Percentiles rank a stretch among this genome's conserved stretches.
These are phyloP conservation scores for Melikaiella ostensackeni DNA, from an alignment of 2,888 invertebrate genomes.

Conservation along the genomic window DNA sequence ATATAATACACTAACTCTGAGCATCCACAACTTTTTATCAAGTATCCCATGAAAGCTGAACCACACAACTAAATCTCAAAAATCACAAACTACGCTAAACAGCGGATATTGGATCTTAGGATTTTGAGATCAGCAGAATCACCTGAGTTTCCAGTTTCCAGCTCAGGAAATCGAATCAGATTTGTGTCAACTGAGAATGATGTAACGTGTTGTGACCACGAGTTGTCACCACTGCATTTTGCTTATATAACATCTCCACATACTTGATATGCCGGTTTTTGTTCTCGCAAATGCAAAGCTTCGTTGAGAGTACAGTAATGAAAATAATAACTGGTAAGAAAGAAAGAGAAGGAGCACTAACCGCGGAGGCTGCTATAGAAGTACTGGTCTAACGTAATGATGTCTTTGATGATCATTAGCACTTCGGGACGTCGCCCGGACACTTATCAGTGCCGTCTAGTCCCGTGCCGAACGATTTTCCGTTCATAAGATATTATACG, in stretches of 20 bases:
- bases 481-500: conserved; percentile 6
- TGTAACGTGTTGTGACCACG: conserved; percentile 41
- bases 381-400: conserved; percentile 16
- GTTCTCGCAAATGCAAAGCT: conserved; percentile 33
- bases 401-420: conserved; percentile 12
- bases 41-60: no score
- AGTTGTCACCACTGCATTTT: conserved; percentile 43
- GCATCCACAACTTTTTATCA: no score
- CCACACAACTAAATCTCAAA: background rate
- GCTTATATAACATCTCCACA: conserved; percentile 50
- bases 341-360: conserved; percentile 48
- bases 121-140: background rate
- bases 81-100: background rate
- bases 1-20: no score
- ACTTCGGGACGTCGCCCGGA: conserved; percentile 1
- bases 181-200: conserved; percentile 11
- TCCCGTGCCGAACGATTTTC: conserved; percentile 3
- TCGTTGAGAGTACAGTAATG: background rate
- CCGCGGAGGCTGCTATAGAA: conserved; percentile 39
- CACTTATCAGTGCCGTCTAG: background rate
- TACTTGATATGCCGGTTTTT: conserved; percentile 38
- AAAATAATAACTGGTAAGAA: background rate
- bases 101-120: conserved; percentile 16
- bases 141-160: background rate
- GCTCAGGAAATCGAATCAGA: background rate